These are phyloP conservation scores for Astyanax mexicanus DNA, from an alignment of 2,797 vertebrate genomes.

Conservation along the genomic window DNA sequence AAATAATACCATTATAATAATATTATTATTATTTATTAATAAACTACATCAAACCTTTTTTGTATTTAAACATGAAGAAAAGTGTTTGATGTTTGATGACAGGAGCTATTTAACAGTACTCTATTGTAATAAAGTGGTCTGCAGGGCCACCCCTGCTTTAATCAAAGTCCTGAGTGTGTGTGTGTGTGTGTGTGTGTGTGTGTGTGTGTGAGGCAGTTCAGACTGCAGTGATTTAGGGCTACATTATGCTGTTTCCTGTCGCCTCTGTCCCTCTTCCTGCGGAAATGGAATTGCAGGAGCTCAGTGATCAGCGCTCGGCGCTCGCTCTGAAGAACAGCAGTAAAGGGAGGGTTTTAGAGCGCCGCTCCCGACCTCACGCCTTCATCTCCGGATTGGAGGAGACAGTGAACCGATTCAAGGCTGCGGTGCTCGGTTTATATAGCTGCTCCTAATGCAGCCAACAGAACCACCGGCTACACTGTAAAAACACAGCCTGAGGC, in stretches of 20 bases:
- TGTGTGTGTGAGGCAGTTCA: slow-evolving; percentile 49
- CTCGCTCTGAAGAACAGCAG: slow-evolving; percentile 81
- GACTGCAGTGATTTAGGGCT: slow-evolving; percentile 82
- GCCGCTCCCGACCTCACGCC: slow-evolving; percentile 76
- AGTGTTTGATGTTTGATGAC: too few relatives aligned
- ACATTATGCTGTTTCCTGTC: slow-evolving; percentile 87
- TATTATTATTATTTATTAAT: too few relatives aligned
- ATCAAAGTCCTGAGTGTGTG: background rate
- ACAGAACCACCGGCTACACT: slow-evolving; percentile 50
- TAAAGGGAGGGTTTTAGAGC: slow-evolving; percentile 91
- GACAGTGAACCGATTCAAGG: slow-evolving; percentile 85
- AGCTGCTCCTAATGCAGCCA: slow-evolving; percentile 80
- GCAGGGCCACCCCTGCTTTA: background rate
- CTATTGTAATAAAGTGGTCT: too few relatives aligned
- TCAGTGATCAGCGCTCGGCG: slow-evolving; percentile 73
- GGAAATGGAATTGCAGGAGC: slow-evolving; percentile 85
- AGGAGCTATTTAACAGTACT: too few relatives aligned
- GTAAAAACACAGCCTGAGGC: slow-evolving; percentile 50
- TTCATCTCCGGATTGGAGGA: slow-evolving; percentile 87
- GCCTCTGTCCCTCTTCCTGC: slow-evolving; percentile 84
- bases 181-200: slow-evolving; percentile 15
- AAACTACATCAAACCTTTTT: too few relatives aligned
- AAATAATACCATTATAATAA: too few relatives aligned
- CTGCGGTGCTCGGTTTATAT: slow-evolving; percentile 82
- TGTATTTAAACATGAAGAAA: too few relatives aligned